Evolutionary conservation across 2,113 vertebrate species (phyloP).

Genomic region (Tylochromis polylepis): DNA sequence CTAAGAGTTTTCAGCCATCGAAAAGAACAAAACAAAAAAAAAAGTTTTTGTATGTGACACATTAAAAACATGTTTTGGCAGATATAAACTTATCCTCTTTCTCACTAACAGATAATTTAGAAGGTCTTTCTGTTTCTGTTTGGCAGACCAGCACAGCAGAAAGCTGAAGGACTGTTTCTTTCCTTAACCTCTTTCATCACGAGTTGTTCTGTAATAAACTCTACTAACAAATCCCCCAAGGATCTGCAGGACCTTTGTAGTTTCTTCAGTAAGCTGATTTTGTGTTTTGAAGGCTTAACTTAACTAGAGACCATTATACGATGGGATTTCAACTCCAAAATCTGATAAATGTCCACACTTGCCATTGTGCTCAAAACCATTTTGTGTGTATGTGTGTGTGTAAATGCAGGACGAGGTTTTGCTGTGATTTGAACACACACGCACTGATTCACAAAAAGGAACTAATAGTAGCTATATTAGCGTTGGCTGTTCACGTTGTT

Average conservation of each 20-base stretch:
- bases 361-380: not conserved
- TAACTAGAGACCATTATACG: not conserved
- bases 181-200: not conserved
- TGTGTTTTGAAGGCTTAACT: not conserved
- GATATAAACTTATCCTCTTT: not conserved
- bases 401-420: not conserved
- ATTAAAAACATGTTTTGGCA: not conserved
- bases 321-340: not conserved
- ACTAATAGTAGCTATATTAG: not conserved
- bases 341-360: not conserved
- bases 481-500: not conserved
- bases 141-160: accelerated
- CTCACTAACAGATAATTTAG: not conserved
- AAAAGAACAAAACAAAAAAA: not conserved
- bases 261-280: not conserved
- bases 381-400: not conserved
- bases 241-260: not conserved
- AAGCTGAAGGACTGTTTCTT: not conserved
- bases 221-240: not conserved
- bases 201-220: not conserved
- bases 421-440: not conserved
- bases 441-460: not conserved
- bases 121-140: not conserved
- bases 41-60: not conserved
- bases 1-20: not conserved